Base-by-base conservation (phyloP, 2,797 vertebrate species). In the Spatula versicolor region DNA sequence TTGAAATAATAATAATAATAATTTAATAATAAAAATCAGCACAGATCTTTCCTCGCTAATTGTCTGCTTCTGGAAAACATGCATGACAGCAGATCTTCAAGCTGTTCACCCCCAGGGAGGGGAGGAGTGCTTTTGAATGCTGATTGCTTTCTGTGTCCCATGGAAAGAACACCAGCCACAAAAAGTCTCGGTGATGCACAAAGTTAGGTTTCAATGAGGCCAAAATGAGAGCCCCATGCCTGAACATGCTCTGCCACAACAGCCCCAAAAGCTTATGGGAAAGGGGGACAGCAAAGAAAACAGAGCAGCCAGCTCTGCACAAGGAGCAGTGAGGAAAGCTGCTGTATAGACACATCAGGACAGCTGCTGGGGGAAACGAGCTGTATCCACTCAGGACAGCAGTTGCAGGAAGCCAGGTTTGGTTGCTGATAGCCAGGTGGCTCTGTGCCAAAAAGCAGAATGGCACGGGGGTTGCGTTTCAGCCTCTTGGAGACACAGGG, bases 81-180 rank as follows among this genome's bases (percentile, higher is more conserved):
- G 58, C 52, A 92, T 50, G 41, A 93, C 78, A 86, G 86, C 54
- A 81, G 63, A 95, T 94, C 87, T 91, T 95, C 89, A 93, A 95
- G 95, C 74, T 50, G 30, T 30, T 83, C 59, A 55, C 67, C 23
- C 31, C 17, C 28, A 41, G 20, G 20, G 21, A 83, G 33, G 78
- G 20, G 39, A 67, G 15, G 26, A 88, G 33, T 69, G 10, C n/a
- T 67, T 55, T 41, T 72, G 48, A 72, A 63, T 9, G 37, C 50
- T 55, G 52, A 31, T 31, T 71, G 67, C 37, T 63, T 30, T 23
- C 67, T 75, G 7, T 14, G 20, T 46, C n/a, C 58, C 20, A 1
- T 8, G 23, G 45, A 72, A 81, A 58, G 46, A 87, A 52, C 7
- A 74, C 59, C 11, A 63, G 33, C 33, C 63, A 58, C 48, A 66